Conservation (phyloP, 2,113 vertebrate genomes). For the Ictidomys tridecemlineatus region DNA sequence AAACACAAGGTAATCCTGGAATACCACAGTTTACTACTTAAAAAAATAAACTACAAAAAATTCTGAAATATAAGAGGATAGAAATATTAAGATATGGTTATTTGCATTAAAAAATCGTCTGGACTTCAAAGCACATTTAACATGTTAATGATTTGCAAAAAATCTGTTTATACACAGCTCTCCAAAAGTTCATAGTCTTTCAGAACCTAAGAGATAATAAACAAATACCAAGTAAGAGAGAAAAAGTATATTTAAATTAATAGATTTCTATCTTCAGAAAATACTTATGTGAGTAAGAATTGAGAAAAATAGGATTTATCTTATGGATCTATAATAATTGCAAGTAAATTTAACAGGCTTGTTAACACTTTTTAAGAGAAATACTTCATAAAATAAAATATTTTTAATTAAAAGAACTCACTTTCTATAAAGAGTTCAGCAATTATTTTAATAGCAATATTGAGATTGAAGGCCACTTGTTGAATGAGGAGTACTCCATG, state of each 20-base stretch:
- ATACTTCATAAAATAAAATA: conserved; percentile 38
- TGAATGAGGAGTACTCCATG: conserved; percentile 39
- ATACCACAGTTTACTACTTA: conserved; percentile 15
- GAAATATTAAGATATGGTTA: conserved; percentile 26
- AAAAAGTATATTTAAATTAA: conserved; percentile 37
- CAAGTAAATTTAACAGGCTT: conserved; percentile 17
- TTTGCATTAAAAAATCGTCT: background rate
- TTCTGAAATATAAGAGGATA: conserved; percentile 48
- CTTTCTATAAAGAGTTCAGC: conserved; percentile 60
- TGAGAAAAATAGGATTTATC: conserved; percentile 18
- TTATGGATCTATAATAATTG: background rate
- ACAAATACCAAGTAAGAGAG: conserved; percentile 49
- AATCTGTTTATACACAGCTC: conserved; percentile 34
- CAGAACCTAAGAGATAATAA: conserved; percentile 35
- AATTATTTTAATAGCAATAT: conserved; percentile 6
- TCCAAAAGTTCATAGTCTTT: conserved; percentile 60
- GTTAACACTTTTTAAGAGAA: conserved; percentile 31
- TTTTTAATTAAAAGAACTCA: conserved; percentile 50
- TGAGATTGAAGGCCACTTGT: conserved; percentile 23
- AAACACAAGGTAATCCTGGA: conserved; percentile 2
- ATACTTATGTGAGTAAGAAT: background rate
- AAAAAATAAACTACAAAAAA: background rate
- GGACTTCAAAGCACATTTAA: conserved; percentile 53
- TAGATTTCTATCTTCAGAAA: conserved; percentile 60
- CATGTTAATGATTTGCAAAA: conserved; percentile 60